phyloP scores from a whole-genome alignment of 2,113 vertebrate species.

The Lutjanus erythropterus region DNA sequence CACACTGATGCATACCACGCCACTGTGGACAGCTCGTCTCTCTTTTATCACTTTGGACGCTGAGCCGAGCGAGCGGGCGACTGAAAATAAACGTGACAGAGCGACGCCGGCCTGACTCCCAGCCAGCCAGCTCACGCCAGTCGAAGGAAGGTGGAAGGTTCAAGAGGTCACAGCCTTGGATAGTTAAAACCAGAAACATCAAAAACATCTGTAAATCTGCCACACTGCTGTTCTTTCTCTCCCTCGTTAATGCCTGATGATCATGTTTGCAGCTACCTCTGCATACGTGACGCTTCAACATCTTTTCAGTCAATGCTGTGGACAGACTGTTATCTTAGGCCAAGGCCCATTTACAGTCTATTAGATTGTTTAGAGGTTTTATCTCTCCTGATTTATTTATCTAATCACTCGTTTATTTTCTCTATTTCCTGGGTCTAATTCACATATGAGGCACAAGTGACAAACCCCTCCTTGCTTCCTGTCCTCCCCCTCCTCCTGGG shows the following conservation, averaged over 20 bases:
- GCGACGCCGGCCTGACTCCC: conserved; percentile 76
- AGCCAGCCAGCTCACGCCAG: conserved; percentile 62
- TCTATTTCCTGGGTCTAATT: conserved; percentile 64
- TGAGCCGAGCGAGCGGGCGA: conserved; percentile 54
- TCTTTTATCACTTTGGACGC: conserved; percentile 79
- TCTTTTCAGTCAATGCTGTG: conserved; percentile 35
- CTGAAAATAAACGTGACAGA: conserved; percentile 86
- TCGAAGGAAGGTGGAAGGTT: conserved; percentile 59
- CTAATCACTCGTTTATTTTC: conserved; percentile 72
- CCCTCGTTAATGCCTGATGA: conserved; percentile 10
- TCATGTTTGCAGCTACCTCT: conserved; percentile 15
- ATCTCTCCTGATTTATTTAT: conserved; percentile 70
- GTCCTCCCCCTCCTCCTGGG: conserved; percentile 49
- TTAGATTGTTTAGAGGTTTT: conserved; percentile 55
- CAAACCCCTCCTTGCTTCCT: conserved; percentile 64
- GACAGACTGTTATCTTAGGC: conserved; percentile 59
- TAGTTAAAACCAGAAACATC: conserved; percentile 56
- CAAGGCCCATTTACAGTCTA: conserved; percentile 62
- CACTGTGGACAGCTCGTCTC: conserved; percentile 74
- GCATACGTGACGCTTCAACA: conserved; percentile 20
- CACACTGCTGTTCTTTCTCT: conserved; percentile 21
- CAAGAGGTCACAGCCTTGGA: conserved; percentile 65
- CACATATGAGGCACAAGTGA: conserved; percentile 45
- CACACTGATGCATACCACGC: conserved; percentile 66
- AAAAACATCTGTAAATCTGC: conserved; percentile 68